phyloP scores from a whole-genome alignment of 2,797 vertebrate genomes.

The Fundulus diaphanus region DNA sequence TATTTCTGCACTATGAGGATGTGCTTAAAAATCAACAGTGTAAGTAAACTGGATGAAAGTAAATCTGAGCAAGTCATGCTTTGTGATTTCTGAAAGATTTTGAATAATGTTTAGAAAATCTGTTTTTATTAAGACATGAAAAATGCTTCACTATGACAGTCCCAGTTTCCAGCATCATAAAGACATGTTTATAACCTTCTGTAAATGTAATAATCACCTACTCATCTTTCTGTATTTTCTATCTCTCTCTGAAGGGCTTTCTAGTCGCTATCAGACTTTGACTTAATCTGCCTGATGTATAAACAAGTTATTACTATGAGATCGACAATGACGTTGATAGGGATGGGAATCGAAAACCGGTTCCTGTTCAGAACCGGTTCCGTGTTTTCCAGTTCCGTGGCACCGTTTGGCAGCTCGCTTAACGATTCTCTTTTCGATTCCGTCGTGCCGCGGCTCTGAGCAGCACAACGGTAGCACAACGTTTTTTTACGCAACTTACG shows the following conservation, averaged over 20 bases:
- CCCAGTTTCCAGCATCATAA: not conserved
- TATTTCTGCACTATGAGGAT: not conserved
- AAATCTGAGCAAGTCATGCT: not conserved
- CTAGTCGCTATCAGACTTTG: not conserved
- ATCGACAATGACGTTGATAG: not conserved
- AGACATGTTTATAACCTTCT: not conserved
- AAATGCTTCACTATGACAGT: not conserved
- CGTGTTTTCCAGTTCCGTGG: too few species aligned
- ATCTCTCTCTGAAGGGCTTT: not conserved
- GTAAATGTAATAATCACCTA: not conserved
- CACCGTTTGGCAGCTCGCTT: too few species aligned
- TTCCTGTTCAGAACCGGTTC: too few species aligned
- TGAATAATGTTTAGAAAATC: not conserved
- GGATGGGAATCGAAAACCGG: too few species aligned
- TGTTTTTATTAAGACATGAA: not conserved
- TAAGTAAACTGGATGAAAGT: not conserved
- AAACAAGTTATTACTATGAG: not conserved
- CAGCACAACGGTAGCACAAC: too few species aligned
- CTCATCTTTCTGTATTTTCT: not conserved
- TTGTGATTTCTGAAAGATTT: constrained; percentile 2
- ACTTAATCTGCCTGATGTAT: not conserved
- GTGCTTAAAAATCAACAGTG: constrained; percentile 5
- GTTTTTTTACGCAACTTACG: too few species aligned
- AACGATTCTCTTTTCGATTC: too few species aligned
- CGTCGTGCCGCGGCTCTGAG: too few species aligned